Evolutionary conservation across 2,797 vertebrate genomes (phyloP), one percentile per base, ranked within the genome.

Genomic region (Euthynnus affinis): DNA sequence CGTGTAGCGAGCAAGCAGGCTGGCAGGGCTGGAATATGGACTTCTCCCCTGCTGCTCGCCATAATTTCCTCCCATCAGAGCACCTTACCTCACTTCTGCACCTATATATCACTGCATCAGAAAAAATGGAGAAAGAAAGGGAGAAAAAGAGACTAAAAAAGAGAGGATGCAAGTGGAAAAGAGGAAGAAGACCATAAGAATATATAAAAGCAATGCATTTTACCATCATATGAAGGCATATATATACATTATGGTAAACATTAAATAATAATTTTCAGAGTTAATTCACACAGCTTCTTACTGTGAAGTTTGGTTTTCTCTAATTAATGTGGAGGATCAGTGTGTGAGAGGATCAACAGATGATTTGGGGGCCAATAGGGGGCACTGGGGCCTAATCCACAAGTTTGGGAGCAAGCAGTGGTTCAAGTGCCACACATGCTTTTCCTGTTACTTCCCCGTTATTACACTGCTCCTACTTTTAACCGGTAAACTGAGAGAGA

Each of bases 341-440:
- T 66, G 49, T 70, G 59, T 62, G 74, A 89, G 85, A 90, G 89
- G 87, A 89, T 89, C 88, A 91, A 91, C 91, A 92, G 89, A 92
- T 92, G 89, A 90, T 91, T 83, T 88, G 90, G 92, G 93, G 92
- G 87, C 94, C 95, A 95, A 95, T 88, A 95, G 95, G 94, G 94
- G 95, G 94, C 94, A 94, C 93, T 94, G 92, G 90, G 92, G 89
- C 88, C 93, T 93, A 91, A 93, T 91, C 89, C 93, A 93, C 71
- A 82, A 81, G 84, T 88, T 81, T 84, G 78, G 80, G 76, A 88
- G 75, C 59, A 52, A 61, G 76, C 68, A 71, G 75, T 17, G 29
- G 56, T 65, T 65, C 71, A 62, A 66, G 58, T 59, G 40, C 68
- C 66, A 84, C 71, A 76, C 81, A 85, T 44, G 76, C 73, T 49